A percentile compares a stretch with the other conserved stretches of the same genome.
phyloP scores from a whole-genome alignment of 2,113 vertebrate genomes.

The Craseonycteris thonglongyai region DNA sequence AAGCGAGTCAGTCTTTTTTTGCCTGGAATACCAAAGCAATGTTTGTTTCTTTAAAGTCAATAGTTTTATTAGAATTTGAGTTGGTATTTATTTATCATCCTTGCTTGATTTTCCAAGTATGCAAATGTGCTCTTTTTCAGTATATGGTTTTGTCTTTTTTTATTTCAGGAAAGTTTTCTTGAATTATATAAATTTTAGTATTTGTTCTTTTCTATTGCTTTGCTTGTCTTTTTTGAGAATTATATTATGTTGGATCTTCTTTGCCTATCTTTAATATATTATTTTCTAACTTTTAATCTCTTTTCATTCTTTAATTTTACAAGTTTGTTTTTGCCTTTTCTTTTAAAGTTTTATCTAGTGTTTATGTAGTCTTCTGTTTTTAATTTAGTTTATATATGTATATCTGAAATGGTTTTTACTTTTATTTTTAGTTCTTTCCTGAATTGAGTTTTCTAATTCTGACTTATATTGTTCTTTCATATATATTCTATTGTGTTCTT shows the following conservation, averaged over 20 bases:
- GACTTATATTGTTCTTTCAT: neutral
- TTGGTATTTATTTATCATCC: neutral
- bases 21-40: neutral
- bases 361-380: neutral
- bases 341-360: neutral
- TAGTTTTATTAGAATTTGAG: conserved; percentile 10
- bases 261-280: neutral
- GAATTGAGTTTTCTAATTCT: conserved; percentile 19
- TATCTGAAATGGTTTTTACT: neutral
- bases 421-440: neutral
- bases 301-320: neutral
- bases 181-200: neutral
- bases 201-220: neutral
- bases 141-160: neutral
- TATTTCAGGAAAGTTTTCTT: neutral
- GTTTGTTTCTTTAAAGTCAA: neutral
- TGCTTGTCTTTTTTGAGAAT: neutral
- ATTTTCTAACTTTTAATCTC: neutral
- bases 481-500: neutral
- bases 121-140: neutral
- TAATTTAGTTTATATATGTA: neutral
- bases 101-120: neutral
- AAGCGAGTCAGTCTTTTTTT: neutral
- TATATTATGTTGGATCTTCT: neutral
- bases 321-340: neutral